These are phyloP conservation scores for Trachemys scripta DNA, from an alignment of 2,113 vertebrate species.

Conservation along the genomic window DNA sequence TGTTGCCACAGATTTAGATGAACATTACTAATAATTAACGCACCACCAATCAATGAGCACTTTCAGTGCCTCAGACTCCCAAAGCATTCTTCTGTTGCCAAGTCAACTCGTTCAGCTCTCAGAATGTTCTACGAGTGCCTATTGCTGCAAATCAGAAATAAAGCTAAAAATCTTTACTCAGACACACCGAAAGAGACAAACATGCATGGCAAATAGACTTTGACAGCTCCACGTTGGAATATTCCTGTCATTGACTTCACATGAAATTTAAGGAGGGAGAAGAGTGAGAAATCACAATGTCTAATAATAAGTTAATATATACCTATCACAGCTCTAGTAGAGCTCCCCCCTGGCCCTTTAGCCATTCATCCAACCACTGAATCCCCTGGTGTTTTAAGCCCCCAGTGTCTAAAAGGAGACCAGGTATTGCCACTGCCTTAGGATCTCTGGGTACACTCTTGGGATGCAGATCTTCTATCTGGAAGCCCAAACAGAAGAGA, in stretches of 20 bases:
- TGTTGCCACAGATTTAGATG: not conserved
- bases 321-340: not conserved
- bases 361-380: not conserved
- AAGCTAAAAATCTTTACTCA: not conserved
- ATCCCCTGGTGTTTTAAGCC: not conserved
- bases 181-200: not conserved
- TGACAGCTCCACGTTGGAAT: not conserved
- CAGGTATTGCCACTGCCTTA: not conserved
- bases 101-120: conserved; percentile 12
- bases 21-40: not conserved
- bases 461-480: not conserved
- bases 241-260: not conserved
- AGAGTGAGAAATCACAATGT: not conserved
- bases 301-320: not conserved
- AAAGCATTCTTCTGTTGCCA: not conserved
- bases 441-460: not conserved
- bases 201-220: not conserved
- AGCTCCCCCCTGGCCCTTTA: no score
- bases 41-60: not conserved
- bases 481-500: not conserved
- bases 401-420: not conserved
- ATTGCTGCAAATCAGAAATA: not conserved
- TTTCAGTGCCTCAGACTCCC: not conserved
- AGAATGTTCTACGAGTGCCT: not conserved
- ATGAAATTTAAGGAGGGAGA: not conserved